Conservation (phyloP, 2,113 vertebrate genomes). For the Entomyzon cyanotis region DNA sequence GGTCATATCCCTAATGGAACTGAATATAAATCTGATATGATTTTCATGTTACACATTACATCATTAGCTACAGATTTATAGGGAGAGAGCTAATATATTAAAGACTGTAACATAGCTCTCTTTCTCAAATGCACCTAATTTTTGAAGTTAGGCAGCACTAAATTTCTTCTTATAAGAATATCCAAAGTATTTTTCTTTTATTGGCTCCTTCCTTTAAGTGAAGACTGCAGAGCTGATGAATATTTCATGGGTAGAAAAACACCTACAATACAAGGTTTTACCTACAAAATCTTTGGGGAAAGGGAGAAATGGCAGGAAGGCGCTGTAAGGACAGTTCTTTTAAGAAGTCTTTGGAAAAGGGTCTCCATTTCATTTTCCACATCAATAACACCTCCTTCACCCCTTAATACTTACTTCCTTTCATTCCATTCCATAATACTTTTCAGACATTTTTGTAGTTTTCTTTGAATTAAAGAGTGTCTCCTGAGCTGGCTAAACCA, state of each 20-base stretch:
- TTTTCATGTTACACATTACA: constrained; percentile 71
- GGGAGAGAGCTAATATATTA: constrained; percentile 71
- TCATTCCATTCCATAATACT: constrained; percentile 26
- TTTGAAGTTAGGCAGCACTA: constrained; percentile 69
- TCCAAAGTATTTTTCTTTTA: constrained; percentile 71
- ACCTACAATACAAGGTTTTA: constrained; percentile 21
- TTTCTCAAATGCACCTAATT: constrained; percentile 67
- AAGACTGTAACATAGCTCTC: constrained; percentile 62
- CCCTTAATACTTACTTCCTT: constrained; percentile 39
- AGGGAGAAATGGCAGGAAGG: constrained; percentile 23
- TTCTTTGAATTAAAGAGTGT: constrained; percentile 47
- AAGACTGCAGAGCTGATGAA: constrained; percentile 70
- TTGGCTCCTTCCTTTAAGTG: constrained; percentile 69
- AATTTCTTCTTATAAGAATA: constrained; percentile 67
- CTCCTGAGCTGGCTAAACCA: background rate
- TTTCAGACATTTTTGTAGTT: constrained; percentile 17
- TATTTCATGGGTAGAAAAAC: constrained; percentile 67
- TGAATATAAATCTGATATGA: constrained; percentile 61
- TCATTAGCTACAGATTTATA: constrained; percentile 73
- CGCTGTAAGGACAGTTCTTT: background rate
- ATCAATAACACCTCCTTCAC: constrained; percentile 39
- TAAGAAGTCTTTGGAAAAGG: constrained; percentile 39
- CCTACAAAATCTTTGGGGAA: constrained; percentile 48
- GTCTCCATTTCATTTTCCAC: constrained; percentile 42
- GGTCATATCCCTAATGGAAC: constrained; percentile 28